Conservation (phyloP, 2,797 vertebrate genomes). For the Sebastes reedi region DNA sequence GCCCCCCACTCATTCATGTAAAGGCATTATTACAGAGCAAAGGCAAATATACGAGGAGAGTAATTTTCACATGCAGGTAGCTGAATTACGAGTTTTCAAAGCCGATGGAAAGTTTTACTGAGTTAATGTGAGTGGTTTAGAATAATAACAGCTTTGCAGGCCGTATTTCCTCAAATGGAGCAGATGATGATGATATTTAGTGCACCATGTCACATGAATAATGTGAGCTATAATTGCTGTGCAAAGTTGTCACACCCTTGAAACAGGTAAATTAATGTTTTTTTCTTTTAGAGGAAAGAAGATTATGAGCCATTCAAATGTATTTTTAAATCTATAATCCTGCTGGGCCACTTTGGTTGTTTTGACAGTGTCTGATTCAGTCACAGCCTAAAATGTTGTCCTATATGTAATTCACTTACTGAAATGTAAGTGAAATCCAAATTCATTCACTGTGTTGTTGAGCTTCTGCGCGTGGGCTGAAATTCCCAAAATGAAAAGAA, state of each 20-base stretch:
- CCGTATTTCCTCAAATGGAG: slow-evolving; percentile 55
- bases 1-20: slow-evolving; percentile 33
- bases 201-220: slow-evolving; percentile 39
- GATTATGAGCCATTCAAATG: slow-evolving; percentile 22
- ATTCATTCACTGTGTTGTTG: neutral
- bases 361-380: neutral
- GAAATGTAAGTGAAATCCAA: neutral
- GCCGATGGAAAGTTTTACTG: slow-evolving; percentile 52
- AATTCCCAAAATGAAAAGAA: neutral
- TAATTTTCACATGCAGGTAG: slow-evolving; percentile 58
- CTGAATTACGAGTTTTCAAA: slow-evolving; percentile 58
- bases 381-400: neutral
- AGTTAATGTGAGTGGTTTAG: slow-evolving; percentile 61
- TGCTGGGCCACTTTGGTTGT: neutral
- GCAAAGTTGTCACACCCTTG: slow-evolving; percentile 48
- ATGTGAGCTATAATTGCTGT: slow-evolving; percentile 46
- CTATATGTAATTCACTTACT: neutral
- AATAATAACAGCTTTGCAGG: slow-evolving; percentile 66
- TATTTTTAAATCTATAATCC: slow-evolving; percentile 38
- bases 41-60: slow-evolving; percentile 21
- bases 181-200: slow-evolving; percentile 52
- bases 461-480: neutral
- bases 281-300: slow-evolving; percentile 34
- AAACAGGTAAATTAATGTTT: slow-evolving; percentile 45
- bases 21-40: slow-evolving; percentile 65